phyloP scores from a whole-genome alignment of 2,888 invertebrate species.

The Campoplex capitator region DNA sequence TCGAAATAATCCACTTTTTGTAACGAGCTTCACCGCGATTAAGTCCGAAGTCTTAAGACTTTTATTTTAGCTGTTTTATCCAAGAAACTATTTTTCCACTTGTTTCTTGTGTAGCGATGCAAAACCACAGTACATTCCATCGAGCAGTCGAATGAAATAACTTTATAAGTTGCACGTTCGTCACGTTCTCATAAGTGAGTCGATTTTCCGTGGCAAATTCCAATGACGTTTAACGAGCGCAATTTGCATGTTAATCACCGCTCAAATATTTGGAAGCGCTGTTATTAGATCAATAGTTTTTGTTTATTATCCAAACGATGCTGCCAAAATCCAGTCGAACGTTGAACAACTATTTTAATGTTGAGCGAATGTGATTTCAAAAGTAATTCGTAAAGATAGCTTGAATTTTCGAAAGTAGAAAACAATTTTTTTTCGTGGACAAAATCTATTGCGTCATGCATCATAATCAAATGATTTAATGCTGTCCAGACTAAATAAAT shows the following conservation, averaged over 20 bases:
- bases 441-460: background rate
- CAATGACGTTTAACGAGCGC: background rate
- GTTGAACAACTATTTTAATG: background rate
- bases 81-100: constrained; percentile 23
- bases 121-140: constrained; percentile 47
- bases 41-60: background rate
- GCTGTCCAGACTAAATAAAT: constrained; percentile 3
- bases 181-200: constrained; percentile 7
- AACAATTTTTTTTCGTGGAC: background rate
- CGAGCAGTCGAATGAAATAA: constrained; percentile 2
- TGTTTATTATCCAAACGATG: background rate
- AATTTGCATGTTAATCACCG: background rate
- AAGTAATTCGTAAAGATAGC: background rate
- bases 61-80: constrained; percentile 34
- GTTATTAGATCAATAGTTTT: background rate
- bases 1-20: constrained; percentile 2
- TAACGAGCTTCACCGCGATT: constrained; percentile 1
- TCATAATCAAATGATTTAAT: background rate
- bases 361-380: background rate
- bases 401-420: background rate
- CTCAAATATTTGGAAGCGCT: background rate
- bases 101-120: constrained; percentile 22
- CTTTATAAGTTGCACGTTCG: constrained; percentile 26
- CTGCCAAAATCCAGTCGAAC: background rate
- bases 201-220: background rate